Evolutionary conservation across 2,797 vertebrate genomes (phyloP).

Genomic region (Neoniphon sammara): DNA sequence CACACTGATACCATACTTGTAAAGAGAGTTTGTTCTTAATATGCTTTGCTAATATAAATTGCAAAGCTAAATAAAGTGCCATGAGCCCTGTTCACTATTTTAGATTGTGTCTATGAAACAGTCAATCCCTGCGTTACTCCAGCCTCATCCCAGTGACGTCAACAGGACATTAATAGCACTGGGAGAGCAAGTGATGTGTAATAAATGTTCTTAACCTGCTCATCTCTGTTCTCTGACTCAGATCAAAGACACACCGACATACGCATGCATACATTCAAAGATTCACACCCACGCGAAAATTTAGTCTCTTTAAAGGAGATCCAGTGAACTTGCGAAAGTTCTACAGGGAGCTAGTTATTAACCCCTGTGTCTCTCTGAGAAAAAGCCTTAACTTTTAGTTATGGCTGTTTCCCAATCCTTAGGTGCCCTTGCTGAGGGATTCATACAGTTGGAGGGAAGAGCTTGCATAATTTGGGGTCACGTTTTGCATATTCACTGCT

Average conservation of each 20-base stretch:
- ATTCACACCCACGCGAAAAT: conserved; percentile 1
- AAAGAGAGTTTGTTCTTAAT: not conserved
- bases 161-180: conserved; percentile 29
- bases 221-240: conserved; percentile 22
- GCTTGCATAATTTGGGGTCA: not conserved
- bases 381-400: too few relatives aligned
- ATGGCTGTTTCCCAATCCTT: too few relatives aligned
- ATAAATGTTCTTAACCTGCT: conserved; percentile 27
- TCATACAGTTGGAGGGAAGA: not conserved
- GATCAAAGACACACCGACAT: not conserved
- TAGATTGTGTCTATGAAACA: not conserved
- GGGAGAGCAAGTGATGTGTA: conserved; percentile 13
- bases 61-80: not conserved
- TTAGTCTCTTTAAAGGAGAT: conserved; percentile 5
- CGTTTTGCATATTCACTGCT: conserved; percentile 14
- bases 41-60: not conserved
- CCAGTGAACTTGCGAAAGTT: conserved; percentile 12
- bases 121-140: not conserved
- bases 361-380: not conserved
- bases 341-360: conserved; percentile 1
- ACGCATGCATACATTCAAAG: not conserved
- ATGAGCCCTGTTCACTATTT: not conserved
- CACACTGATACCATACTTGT: too few relatives aligned
- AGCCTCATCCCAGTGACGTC: not conserved
- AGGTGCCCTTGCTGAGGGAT: too few relatives aligned